Percentiles rank a stretch among this genome's conserved stretches.
Conservation (phyloP, 2,888 invertebrate species). For the Phymatocera aterrima region DNA sequence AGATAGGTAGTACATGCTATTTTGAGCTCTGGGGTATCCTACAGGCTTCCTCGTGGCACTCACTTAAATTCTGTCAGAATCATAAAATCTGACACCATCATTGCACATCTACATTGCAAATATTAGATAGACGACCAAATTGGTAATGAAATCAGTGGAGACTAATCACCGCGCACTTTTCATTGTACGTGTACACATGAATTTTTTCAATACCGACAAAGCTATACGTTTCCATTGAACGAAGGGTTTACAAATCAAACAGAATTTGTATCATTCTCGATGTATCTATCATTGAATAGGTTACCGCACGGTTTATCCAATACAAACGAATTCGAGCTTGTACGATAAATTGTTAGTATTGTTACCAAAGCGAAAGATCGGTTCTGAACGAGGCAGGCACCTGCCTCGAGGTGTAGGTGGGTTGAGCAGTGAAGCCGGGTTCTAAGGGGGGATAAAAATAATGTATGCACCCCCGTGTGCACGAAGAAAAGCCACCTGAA, state of each 20-base stretch:
- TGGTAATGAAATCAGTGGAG: not conserved
- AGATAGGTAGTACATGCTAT: not conserved
- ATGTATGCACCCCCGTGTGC: constrained; percentile 73
- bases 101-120: not conserved
- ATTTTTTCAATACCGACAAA: not conserved
- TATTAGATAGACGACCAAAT: not conserved
- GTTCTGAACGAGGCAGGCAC: constrained; percentile 58
- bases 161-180: not conserved
- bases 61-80: not conserved
- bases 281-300: not conserved
- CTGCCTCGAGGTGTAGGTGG: constrained; percentile 71
- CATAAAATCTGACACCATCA: not conserved
- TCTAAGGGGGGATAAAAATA: constrained; percentile 65
- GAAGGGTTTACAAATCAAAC: not conserved
- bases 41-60: not conserved
- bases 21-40: not conserved
- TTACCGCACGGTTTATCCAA: not conserved
- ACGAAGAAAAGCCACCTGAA: constrained; percentile 71
- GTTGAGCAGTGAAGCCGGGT: constrained; percentile 57
- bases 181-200: not conserved
- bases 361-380: not conserved
- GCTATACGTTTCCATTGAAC: too few relatives aligned
- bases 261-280: not conserved
- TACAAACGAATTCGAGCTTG: not conserved
- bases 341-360: constrained; percentile 38